Percentiles rank a stretch among this genome's conserved stretches.
phyloP scores from a whole-genome alignment of 2,888 invertebrate species.

The Malachius bipustulatus region DNA sequence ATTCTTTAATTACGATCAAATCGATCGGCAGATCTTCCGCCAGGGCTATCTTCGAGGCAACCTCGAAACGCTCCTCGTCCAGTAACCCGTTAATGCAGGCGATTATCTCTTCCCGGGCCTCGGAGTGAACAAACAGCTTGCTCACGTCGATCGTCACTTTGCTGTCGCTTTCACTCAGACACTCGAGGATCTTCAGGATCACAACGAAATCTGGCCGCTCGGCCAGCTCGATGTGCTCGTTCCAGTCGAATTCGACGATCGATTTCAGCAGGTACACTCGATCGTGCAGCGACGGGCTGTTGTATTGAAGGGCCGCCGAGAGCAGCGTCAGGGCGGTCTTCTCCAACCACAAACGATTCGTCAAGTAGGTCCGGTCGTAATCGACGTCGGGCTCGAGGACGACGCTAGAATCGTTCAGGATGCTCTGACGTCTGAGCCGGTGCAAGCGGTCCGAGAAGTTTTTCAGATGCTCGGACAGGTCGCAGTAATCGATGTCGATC shows the following conservation, averaged over 20 bases:
- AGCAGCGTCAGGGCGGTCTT: constrained; percentile 46
- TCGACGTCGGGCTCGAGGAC: no score
- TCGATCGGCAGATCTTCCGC: constrained; percentile 40
- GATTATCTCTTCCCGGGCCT: constrained; percentile 39
- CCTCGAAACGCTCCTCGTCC: constrained; percentile 40
- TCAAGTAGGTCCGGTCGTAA: constrained; percentile 38
- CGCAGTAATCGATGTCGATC: constrained; percentile 28
- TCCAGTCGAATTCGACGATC: constrained; percentile 45
- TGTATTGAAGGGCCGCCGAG: constrained; percentile 47
- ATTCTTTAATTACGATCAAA: constrained; percentile 43
- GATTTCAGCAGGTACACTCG: constrained; percentile 51
- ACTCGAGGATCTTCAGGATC: constrained; percentile 24
- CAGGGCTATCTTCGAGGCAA: constrained; percentile 47
- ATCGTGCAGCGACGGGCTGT: constrained; percentile 50
- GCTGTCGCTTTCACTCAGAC: constrained; percentile 31
- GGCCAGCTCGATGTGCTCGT: constrained; percentile 41
- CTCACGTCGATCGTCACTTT: constrained; percentile 43
- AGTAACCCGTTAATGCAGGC: constrained; percentile 45
- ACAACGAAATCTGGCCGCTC: constrained; percentile 37
- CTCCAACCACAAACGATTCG: constrained; percentile 45
- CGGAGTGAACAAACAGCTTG: constrained; percentile 23
- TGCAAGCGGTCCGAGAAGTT: constrained; percentile 31
- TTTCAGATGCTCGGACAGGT: constrained; percentile 28
- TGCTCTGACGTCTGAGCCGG: constrained; percentile 26
- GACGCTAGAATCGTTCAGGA: constrained; percentile 24